phyloP scores from a whole-genome alignment of 2,797 vertebrate species.

The Alectoris magna region DNA sequence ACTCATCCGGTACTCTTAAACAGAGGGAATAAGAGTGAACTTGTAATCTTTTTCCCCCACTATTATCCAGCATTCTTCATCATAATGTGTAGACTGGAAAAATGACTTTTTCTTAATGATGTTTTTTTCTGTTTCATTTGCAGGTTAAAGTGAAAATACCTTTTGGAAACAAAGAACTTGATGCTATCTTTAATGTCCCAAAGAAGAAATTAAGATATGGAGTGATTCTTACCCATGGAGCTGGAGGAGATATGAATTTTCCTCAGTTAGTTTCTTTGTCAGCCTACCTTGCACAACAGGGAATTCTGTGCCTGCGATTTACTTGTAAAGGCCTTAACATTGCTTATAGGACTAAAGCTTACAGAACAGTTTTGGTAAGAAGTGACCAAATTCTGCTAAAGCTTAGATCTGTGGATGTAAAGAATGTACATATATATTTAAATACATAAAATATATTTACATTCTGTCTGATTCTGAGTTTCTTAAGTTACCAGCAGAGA shows the following conservation, averaged over 20 bases:
- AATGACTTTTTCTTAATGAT: neutral
- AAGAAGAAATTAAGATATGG: slow-evolving; percentile 71
- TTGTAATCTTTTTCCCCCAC: neutral
- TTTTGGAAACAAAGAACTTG: slow-evolving; percentile 86
- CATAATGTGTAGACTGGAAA: neutral
- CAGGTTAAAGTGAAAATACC: slow-evolving; percentile 89
- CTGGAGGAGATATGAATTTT: slow-evolving; percentile 93
- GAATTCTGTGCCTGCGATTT: slow-evolving; percentile 89
- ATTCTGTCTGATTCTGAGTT: neutral
- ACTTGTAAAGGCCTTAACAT: slow-evolving; percentile 93
- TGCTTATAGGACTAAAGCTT: slow-evolving; percentile 87
- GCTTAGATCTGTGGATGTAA: neutral
- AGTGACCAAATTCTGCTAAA: neutral
- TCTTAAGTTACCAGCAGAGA: neutral
- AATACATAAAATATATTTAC: neutral
- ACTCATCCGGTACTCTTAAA: neutral
- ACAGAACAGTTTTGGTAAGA: slow-evolving; percentile 87
- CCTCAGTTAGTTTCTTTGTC: slow-evolving; percentile 87
- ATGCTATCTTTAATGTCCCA: slow-evolving; percentile 84
- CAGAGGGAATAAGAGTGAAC: neutral
- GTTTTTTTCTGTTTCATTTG: slow-evolving; percentile 48
- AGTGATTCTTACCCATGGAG: slow-evolving; percentile 91
- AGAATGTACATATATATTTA: no score
- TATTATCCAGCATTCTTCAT: neutral
- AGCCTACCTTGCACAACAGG: slow-evolving; percentile 76